Conservation (phyloP, 2,888 invertebrate species). For the Eledone cirrhosa region DNA sequence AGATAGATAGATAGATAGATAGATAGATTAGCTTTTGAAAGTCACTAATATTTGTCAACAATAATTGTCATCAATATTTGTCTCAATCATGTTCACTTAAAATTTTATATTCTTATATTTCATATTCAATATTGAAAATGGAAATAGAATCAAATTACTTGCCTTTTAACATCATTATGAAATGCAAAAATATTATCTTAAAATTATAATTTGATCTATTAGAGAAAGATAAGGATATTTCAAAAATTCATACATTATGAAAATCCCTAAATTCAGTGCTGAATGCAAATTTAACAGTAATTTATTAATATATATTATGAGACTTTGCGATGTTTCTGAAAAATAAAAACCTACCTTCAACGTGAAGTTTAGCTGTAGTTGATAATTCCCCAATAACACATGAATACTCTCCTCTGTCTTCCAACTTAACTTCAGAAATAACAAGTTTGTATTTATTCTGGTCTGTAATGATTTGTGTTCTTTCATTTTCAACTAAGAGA, state of each 20-base stretch:
- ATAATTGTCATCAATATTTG: too few species aligned
- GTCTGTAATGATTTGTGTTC: background rate
- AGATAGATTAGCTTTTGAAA: too few species aligned
- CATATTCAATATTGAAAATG: background rate
- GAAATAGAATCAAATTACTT: too few species aligned
- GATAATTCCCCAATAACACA: slow-evolving; percentile 8
- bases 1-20: too few species aligned
- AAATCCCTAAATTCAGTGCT: background rate
- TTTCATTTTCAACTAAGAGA: background rate
- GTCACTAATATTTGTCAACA: too few species aligned
- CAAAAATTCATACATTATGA: too few species aligned
- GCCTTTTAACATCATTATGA: too few species aligned
- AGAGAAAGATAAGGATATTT: too few species aligned
- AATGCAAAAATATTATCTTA: too few species aligned
- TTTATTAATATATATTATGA: background rate
- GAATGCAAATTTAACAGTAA: background rate
- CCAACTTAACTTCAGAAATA: background rate
- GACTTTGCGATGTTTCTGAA: background rate
- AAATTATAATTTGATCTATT: too few species aligned
- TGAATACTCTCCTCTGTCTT: slow-evolving; percentile 7
- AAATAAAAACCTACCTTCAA: slow-evolving; percentile 8
- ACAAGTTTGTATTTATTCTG: background rate
- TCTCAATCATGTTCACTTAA: background rate
- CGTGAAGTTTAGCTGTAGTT: slow-evolving; percentile 15
- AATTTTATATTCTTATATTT: background rate